Evolutionary conservation across 2,888 invertebrate species (phyloP), one percentile per base, ranked within the genome.

Genomic region (Didymodactylos carnosus): DNA sequence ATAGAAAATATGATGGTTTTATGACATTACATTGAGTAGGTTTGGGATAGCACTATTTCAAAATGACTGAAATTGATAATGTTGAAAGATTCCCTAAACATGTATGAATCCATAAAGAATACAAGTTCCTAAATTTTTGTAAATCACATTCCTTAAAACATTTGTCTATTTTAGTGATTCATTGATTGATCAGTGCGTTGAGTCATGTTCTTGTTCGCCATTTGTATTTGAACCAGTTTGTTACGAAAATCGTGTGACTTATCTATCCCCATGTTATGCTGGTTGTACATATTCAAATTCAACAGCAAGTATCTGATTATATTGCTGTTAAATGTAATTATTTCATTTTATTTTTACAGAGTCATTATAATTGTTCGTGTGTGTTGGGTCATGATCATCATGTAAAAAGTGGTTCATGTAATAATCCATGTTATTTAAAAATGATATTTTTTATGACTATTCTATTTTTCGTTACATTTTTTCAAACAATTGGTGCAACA

Each of bases 281-380:
- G 86, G 85, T 41, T 86, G 86, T 77, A 83, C 81, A 2, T 77
- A 77, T 40, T 78, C 79, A 77, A 40, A 71, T 3, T 23, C 25
- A 35, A 41, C 41, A 46, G 70, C 40, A 70, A 70, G 40, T n/a
- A 39, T 27, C 27, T 29, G 19, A 3, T 39, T 70, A 19, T 6
- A 39, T 5, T 3, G 23, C 10, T n/a, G 8, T 69, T 23, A 35
- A 6, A 27, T n/a, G 7, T n/a, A 19, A 69, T 69, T n/a, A 4
- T 35, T 49, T 8, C 13, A 23, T 23, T 43, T 73, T 43, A 72
- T 73, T 70, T 69, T 72, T 77, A 8, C 77, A 91, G 79, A 92
- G 92, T 85, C 92, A 91, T 82, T 91, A 91, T 79, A 91, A 92
- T 84, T 93, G 92, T 86, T 91, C 92, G 80, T 93, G 92, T 90